Evolutionary conservation across 2,113 vertebrate species (phyloP).

Genomic region (Hucho hucho): DNA sequence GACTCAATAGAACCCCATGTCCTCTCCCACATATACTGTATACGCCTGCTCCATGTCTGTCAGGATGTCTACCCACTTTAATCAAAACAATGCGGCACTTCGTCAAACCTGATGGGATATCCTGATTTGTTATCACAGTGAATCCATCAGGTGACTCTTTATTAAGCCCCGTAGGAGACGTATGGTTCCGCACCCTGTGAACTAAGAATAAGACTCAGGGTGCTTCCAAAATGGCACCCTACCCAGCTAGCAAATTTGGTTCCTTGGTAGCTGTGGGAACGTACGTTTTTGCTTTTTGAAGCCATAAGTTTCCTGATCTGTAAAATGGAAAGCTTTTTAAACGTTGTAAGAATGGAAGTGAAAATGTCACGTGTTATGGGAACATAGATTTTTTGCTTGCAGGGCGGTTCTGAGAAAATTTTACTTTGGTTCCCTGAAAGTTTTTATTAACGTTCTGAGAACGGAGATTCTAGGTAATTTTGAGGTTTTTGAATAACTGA

Average conservation of each 20-base stretch:
- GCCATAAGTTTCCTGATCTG: too few species aligned
- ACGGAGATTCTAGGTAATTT: too few species aligned
- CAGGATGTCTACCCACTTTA: conserved; percentile 74
- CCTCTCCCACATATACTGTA: conserved; percentile 46
- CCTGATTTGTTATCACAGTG: conserved; percentile 68
- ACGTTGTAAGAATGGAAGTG: too few species aligned
- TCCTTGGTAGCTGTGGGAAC: too few species aligned
- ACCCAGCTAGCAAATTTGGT: too few species aligned
- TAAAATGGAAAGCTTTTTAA: too few species aligned
- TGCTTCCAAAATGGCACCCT: too few species aligned
- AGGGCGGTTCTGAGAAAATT: not conserved
- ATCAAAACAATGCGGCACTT: conserved; percentile 68
- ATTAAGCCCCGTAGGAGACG: conserved; percentile 55
- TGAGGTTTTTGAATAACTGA: too few species aligned
- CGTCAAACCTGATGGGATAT: conserved; percentile 69
- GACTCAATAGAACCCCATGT: conserved; percentile 46
- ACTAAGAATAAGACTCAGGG: not conserved
- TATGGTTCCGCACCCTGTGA: conserved; percentile 21
- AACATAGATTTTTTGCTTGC: conserved; percentile 18
- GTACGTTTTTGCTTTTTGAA: too few species aligned
- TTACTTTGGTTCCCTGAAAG: too few species aligned
- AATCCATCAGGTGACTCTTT: conserved; percentile 64
- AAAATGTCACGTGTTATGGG: conserved; percentile 5
- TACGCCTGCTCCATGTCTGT: conserved; percentile 42
- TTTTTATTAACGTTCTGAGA: too few species aligned